These are phyloP conservation scores for Bothrops jararaca DNA, from an alignment of 2,113 vertebrate species.

Conservation along the genomic window DNA sequence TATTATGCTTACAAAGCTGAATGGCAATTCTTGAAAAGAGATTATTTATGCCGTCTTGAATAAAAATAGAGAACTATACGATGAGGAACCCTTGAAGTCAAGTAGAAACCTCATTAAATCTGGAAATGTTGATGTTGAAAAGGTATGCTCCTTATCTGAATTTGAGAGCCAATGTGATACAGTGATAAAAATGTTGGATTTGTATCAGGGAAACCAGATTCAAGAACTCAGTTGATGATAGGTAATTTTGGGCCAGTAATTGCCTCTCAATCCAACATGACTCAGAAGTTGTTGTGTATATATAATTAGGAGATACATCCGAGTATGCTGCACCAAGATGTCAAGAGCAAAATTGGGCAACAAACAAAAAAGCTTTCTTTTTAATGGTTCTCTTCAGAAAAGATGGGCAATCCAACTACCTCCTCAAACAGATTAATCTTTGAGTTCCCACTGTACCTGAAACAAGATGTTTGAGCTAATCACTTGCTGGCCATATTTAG, in stretches of 20 bases:
- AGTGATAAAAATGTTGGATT: neutral
- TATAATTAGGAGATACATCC: neutral
- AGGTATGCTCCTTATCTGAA: neutral
- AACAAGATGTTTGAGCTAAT: neutral
- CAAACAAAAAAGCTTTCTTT: neutral
- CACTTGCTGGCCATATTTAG: neutral
- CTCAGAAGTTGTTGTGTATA: neutral
- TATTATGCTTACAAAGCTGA: neutral
- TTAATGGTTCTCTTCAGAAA: neutral
- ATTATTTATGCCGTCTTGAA: neutral
- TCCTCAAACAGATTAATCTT: neutral
- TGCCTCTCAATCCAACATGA: neutral
- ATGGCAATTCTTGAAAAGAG: neutral
- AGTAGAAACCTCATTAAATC: neutral
- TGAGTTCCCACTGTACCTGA: neutral
- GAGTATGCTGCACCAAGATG: neutral
- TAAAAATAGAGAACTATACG: neutral
- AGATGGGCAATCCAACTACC: neutral
- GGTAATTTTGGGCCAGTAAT: neutral
- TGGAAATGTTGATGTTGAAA: neutral
- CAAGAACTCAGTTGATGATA: neutral
- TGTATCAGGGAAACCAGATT: neutral
- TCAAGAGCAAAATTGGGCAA: neutral
- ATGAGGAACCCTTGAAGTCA: neutral
- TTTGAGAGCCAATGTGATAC: neutral